Base-by-base conservation (phyloP, 1,140 invertebrate species). In the Drosophila baimaii region DNA sequence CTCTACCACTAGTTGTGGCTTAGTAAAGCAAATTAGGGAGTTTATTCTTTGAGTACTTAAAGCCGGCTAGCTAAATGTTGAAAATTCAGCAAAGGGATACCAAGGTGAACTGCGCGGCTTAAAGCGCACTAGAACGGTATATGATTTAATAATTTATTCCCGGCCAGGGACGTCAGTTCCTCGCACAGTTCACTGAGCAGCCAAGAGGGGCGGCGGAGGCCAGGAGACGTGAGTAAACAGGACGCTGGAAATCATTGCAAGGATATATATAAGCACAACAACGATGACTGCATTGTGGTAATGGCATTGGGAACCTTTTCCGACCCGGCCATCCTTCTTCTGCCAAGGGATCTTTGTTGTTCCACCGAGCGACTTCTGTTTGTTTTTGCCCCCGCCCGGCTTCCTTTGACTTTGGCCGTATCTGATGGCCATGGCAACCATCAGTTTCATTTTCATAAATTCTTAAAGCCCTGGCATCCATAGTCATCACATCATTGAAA, bases 131-230 rank as follows among this genome's bases (percentile, higher is more conserved):
- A 58, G 71, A 58, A 71, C 25, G 27, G 33, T 71, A 35, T 71
- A 72, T 72, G 69, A 72, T 72, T 72, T 72, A 72, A 72, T 72
- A 71, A 71, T 71, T 71, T 71, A 71, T 71, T 71, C 69, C 69
- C 52, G 69, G 66, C 69, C 69, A 71, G 69, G 68, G 51, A 51
- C 68, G 43, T 43, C 49, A 49, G 65, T 56, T 25, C 31, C 19
- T 41, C 43, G 41, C 27, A 47, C 64, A 55, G 69, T 58, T 71
- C 65, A 71, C 65, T 58, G 69, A 29, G 69, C 68, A 47, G 31
- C 65, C 29, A 39, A 21, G 51, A 19, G 31, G 64, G 17, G 17
- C 0, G 3, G 21, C 7, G 37, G 47, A 8, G 31, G 33, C 17
- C 25, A 19, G 43, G 17, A 19, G 29, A 72, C 69, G 69, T 72